Conservation (phyloP, 1,140 invertebrate genomes). For the Episyrphus balteatus region DNA sequence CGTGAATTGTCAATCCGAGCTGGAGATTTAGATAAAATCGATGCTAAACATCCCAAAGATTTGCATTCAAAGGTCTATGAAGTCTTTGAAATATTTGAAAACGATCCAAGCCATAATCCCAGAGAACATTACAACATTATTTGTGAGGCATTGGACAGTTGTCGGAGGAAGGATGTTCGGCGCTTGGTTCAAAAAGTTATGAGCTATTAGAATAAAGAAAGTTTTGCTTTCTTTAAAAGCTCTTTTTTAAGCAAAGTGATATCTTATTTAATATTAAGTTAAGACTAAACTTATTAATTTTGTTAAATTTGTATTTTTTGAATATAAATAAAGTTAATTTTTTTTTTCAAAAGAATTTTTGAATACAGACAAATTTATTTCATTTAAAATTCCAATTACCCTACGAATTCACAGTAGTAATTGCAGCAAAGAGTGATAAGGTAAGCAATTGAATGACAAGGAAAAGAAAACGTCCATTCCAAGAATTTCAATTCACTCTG, state of each 20-base stretch:
- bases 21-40: constrained; percentile 38
- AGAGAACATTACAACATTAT: constrained; percentile 16
- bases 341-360: no score
- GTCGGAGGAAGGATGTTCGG: constrained; percentile 24
- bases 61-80: constrained; percentile 19
- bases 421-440: no score
- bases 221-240: not conserved
- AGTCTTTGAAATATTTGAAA: constrained; percentile 20
- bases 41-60: constrained; percentile 24
- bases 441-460: no score
- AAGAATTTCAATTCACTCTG: no score
- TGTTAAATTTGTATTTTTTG: constrained; percentile 5
- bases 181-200: constrained; percentile 24
- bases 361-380: no score
- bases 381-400: no score
- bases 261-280: not conserved
- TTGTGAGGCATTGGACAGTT: constrained; percentile 17
- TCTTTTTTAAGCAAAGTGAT: not conserved
- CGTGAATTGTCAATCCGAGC: constrained; percentile 38
- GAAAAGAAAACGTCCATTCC: no score
- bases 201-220: not conserved
- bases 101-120: constrained; percentile 24
- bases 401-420: no score
- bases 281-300: not conserved
- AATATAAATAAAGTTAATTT: no score